phyloP scores from a whole-genome alignment of 1,140 invertebrate species.

The Popillia japonica region DNA sequence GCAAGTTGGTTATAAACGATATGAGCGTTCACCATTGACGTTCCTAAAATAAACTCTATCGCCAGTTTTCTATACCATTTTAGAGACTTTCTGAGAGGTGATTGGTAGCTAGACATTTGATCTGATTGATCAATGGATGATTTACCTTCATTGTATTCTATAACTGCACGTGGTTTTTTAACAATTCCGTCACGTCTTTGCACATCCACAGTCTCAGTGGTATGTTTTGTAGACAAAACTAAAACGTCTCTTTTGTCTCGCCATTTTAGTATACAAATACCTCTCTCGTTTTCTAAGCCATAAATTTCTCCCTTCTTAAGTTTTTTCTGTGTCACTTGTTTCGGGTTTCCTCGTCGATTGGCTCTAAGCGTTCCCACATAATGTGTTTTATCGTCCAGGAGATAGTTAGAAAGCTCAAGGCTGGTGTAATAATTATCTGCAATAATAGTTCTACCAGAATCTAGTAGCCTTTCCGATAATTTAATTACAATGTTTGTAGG shows the following conservation, averaged over 20 bases:
- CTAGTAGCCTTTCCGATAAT: not conserved
- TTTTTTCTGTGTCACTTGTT: constrained; percentile 55
- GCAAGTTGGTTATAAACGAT: too few species aligned
- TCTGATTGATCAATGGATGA: too few species aligned
- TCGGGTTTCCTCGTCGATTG: constrained; percentile 44
- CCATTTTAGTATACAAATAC: constrained; percentile 56
- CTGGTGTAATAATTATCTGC: constrained; percentile 37
- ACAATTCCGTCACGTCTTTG: too few species aligned
- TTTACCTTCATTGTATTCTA: constrained; percentile 49
- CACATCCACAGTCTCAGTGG: too few species aligned
- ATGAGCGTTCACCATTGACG: too few species aligned
- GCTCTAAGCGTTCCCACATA: constrained; percentile 5
- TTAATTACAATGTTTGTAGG: constrained; percentile 21
- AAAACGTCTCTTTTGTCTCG: too few species aligned
- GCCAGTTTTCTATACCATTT: too few species aligned
- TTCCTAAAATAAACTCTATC: too few species aligned
- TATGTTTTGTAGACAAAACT: too few species aligned
- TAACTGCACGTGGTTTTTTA: too few species aligned
- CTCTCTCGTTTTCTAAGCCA: constrained; percentile 55
- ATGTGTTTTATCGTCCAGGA: constrained; percentile 24
- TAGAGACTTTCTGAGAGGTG: too few species aligned
- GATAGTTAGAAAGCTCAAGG: not conserved
- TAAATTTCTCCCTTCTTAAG: constrained; percentile 56
- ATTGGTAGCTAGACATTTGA: too few species aligned
- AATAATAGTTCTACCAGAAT: not conserved